Percentiles rank a stretch among this genome's conserved stretches.
Conservation (phyloP, 2,797 vertebrate species). For the Pogoniulus pusillus region DNA sequence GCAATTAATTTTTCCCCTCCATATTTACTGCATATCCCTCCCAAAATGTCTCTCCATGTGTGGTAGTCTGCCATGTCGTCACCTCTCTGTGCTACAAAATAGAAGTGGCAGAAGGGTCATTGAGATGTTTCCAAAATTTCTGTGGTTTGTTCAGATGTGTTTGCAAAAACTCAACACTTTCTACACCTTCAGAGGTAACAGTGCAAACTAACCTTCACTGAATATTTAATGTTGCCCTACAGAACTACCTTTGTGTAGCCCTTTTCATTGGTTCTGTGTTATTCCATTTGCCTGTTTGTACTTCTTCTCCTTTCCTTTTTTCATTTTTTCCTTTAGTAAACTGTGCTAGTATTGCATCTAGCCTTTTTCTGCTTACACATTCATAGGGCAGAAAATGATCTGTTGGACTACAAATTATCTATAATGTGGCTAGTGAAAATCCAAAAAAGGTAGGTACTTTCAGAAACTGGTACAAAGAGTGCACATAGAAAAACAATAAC, state of each 20-base stretch:
- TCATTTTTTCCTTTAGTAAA: neutral
- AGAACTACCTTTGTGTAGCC: neutral
- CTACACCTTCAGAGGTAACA: neutral
- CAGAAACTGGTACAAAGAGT: neutral
- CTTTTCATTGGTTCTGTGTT: neutral
- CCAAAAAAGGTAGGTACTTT: neutral
- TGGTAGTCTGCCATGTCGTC: neutral
- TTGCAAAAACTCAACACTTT: neutral
- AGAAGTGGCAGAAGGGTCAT: neutral
- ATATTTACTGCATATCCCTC: neutral
- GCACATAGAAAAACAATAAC: neutral
- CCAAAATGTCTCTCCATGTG: neutral
- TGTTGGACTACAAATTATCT: neutral
- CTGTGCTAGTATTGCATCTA: neutral
- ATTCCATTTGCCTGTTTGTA: neutral
- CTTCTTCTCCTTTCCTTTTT: neutral
- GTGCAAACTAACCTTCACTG: neutral
- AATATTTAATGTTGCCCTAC: neutral
- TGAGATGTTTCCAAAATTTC: neutral
- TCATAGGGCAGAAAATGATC: constrained; percentile 8
- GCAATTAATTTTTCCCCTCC: neutral
- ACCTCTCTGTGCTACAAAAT: accelerated
- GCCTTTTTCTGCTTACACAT: constrained; percentile 8
- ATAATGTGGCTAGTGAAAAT: neutral
- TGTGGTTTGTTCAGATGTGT: neutral